Evolutionary conservation across 2,113 vertebrate genomes (phyloP), one percentile per base, ranked within the genome.

Genomic region (Agapornis roseicollis): DNA sequence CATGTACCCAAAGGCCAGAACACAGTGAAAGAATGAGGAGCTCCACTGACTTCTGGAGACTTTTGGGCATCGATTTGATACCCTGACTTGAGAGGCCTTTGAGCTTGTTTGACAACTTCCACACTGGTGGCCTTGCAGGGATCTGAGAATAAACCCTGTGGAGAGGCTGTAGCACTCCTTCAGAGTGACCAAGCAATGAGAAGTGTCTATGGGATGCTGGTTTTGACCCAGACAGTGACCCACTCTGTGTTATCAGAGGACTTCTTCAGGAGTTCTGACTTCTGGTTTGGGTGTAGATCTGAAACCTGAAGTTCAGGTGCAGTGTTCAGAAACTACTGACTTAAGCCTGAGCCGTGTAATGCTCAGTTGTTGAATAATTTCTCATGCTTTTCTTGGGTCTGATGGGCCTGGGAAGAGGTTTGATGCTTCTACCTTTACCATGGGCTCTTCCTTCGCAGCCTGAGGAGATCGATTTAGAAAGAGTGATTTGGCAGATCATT

Each of bases 21-120:
- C 9, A 14, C 29, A 41, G 23, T 0, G 0, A 72, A 35, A 28
- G 53, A 88, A 64, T 10, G 11, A 69, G 44, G n/a, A 53, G 27
- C 17, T 77, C 42, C 6, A 1, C 39, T 56, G 24, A 50, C 42
- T 74, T 79, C 33, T 76, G 68, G 31, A 25, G 49, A 18, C 17
- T 37, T 79, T 1, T 19, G 13, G 65, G 33, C 77, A 11, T 25
- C 63, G n/a, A 23, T 78, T 50, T 64, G 42, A 68, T 39, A 19
- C 47, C 22, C 53, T 68, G 31, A 20, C 41, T 41, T 35, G 76
- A 55, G 37, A 25, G 68, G 64, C 16, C 27, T 83, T 78, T n/a
- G 55, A 64, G 77, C 52, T 86, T 17, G 19, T 80, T 68, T 58
- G 65, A 7, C 39, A 24, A 47, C 27, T 71, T 39, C 60, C 27